Evolutionary conservation across 2,113 vertebrate genomes (phyloP).

Genomic region (Pseudopodoces humilis): DNA sequence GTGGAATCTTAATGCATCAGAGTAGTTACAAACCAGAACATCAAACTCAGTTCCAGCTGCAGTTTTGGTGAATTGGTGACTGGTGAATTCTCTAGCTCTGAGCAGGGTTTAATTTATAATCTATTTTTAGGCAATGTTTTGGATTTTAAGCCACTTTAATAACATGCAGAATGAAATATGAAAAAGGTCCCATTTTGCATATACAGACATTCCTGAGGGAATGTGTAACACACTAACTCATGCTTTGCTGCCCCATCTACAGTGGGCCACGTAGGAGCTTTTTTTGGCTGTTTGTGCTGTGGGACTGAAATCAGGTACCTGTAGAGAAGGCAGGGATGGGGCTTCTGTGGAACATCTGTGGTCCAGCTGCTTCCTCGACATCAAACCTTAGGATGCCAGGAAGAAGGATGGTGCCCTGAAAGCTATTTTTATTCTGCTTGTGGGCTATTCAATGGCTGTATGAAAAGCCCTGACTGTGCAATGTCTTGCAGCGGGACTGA

Average conservation of each 20-base stretch:
- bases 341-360: background rate
- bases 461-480: background rate
- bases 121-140: background rate
- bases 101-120: background rate
- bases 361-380: background rate
- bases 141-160: background rate
- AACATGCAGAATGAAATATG: background rate
- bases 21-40: background rate
- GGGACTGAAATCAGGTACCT: fast-evolving
- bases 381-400: background rate
- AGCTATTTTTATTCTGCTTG: background rate
- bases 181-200: background rate
- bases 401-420: background rate
- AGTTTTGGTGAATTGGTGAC: background rate
- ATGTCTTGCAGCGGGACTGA: constrained; percentile 51
- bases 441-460: background rate
- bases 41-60: background rate
- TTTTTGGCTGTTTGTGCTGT: background rate
- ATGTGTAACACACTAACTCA: background rate
- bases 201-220: background rate
- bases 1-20: background rate
- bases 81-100: background rate
- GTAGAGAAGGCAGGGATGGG: background rate
- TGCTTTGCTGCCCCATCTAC: background rate
- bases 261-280: fast-evolving